Conservation (phyloP, 2,888 invertebrate genomes). For the Leptopilina drosophilae region DNA sequence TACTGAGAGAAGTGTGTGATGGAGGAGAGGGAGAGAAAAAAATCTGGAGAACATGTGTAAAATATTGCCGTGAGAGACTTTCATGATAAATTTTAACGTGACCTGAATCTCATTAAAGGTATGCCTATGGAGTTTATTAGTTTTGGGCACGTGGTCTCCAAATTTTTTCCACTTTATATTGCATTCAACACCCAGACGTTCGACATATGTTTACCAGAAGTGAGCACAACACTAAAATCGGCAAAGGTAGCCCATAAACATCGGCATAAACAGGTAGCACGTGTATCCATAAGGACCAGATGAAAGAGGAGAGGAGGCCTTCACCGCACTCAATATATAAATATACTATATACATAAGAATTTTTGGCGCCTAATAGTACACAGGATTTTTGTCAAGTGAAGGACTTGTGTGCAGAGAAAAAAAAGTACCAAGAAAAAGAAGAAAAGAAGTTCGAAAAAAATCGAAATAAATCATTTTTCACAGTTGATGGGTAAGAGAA, state of each 20-base stretch:
- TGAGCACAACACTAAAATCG: background rate
- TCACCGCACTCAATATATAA: background rate
- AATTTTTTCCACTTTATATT: conserved; percentile 27
- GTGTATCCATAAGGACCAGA: conserved; percentile 14
- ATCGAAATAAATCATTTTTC: background rate
- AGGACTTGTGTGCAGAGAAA: background rate
- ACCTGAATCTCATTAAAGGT: conserved; percentile 39
- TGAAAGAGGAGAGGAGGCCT: background rate
- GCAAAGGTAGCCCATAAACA: conserved; percentile 28
- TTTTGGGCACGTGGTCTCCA: conserved; percentile 27
- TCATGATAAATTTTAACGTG: conserved; percentile 17
- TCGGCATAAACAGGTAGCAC: conserved; percentile 32
- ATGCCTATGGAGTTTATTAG: background rate
- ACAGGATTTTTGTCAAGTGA: background rate
- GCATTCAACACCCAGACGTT: conserved; percentile 25
- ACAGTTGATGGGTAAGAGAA: background rate
- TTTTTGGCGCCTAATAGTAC: too few species aligned
- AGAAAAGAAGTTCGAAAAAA: too few species aligned
- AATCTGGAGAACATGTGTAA: conserved; percentile 12
- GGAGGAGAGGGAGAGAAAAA: background rate
- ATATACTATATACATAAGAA: too few species aligned
- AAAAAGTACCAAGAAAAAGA: background rate
- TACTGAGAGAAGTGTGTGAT: background rate
- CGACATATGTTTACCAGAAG: conserved; percentile 37
- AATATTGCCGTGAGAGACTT: conserved; percentile 28